phyloP scores from a whole-genome alignment of 2,888 invertebrate species.

The Caenorhabditis sulstoni region DNA sequence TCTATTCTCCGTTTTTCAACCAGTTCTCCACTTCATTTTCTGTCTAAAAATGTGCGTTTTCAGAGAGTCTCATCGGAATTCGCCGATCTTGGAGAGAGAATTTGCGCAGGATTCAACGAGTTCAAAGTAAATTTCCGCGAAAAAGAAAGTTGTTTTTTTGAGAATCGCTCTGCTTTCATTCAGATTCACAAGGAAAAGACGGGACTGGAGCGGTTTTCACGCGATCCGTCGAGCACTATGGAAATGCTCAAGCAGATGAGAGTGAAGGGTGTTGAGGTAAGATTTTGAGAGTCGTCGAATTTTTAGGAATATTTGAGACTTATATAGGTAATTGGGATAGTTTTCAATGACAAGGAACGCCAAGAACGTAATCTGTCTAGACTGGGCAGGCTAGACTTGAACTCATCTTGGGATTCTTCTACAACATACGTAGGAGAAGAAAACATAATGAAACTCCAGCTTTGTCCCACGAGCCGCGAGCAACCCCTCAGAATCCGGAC shows the following conservation, averaged over 20 bases:
- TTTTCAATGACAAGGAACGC: neutral
- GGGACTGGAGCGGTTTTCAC: slow-evolving; percentile 64
- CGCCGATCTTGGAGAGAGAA: slow-evolving; percentile 25
- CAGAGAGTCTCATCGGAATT: slow-evolving; percentile 50
- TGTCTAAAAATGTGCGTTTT: too few species aligned
- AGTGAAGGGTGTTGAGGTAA: slow-evolving; percentile 68
- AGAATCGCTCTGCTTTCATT: neutral
- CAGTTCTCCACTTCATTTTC: too few species aligned
- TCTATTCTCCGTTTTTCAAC: too few species aligned
- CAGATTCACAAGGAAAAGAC: slow-evolving; percentile 68
- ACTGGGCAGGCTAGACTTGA: neutral
- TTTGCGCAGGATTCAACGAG: slow-evolving; percentile 47
- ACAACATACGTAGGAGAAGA: neutral
- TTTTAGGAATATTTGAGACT: neutral
- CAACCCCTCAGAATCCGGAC: neutral
- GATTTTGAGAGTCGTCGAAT: neutral
- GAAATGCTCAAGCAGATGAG: slow-evolving; percentile 63
- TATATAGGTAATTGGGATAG: neutral
- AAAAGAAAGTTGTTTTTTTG: too few species aligned
- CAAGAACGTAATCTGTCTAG: neutral
- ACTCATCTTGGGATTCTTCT: neutral
- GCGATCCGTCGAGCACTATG: slow-evolving; percentile 64
- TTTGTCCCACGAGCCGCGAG: neutral
- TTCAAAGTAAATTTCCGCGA: slow-evolving; percentile 37
- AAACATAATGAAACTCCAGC: neutral